These are phyloP conservation scores for Ethmia dodecea DNA, from an alignment of 2,888 invertebrate genomes.

Conservation along the genomic window DNA sequence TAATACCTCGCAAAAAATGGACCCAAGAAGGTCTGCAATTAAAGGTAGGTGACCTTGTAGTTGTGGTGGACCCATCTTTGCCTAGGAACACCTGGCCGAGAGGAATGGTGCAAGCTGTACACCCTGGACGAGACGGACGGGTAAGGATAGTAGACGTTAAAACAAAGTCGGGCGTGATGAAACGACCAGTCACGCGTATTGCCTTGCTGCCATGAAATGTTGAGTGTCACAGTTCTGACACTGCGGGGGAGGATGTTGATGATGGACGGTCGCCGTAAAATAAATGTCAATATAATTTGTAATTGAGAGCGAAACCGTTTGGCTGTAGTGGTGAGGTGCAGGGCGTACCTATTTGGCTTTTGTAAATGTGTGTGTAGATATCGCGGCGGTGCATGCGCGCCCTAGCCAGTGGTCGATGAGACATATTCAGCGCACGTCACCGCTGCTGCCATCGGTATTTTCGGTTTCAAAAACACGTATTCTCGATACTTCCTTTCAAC, in stretches of 20 bases:
- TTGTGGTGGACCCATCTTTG: neutral
- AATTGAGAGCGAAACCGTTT: too few relatives aligned
- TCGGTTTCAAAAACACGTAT: too few relatives aligned
- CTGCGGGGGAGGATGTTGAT: constrained; percentile 1
- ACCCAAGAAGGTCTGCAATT: neutral
- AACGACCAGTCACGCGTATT: neutral
- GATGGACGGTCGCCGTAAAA: too few relatives aligned
- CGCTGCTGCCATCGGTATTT: too few relatives aligned
- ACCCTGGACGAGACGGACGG: neutral
- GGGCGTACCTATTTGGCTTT: too few relatives aligned
- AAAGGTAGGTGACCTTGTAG: constrained; percentile 1
- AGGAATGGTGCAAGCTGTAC: neutral
- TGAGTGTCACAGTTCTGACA: neutral
- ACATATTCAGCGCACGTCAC: too few relatives aligned
- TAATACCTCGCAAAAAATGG: neutral
- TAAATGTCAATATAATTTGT: too few relatives aligned
- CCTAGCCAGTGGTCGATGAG: too few relatives aligned
- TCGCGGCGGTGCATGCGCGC: too few relatives aligned
- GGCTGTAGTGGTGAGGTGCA: too few relatives aligned
- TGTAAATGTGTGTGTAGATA: too few relatives aligned
- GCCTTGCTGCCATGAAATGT: neutral
- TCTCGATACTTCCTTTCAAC: too few relatives aligned
- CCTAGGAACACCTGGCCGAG: neutral
- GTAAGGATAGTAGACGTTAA: neutral
- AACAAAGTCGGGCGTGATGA: neutral